Conservation (phyloP, 2,888 invertebrate species). For the Drosophila siamana region DNA sequence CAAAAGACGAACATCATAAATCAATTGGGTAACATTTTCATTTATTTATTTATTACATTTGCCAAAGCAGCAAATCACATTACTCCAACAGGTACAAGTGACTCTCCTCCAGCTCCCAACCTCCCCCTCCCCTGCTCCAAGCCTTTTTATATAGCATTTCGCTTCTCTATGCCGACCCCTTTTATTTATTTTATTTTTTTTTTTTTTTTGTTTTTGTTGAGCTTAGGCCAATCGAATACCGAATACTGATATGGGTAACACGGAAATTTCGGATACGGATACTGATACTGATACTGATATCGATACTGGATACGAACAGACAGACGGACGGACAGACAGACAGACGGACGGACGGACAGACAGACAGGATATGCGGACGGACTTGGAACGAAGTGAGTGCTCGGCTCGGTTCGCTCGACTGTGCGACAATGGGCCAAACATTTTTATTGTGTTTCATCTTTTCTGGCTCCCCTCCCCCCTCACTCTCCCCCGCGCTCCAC, state of each 20-base stretch:
- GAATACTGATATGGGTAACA: conserved; percentile 49
- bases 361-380: background rate
- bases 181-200: background rate
- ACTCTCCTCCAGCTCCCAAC: background rate
- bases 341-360: background rate
- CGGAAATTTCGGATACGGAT: conserved; percentile 44
- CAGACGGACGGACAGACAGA: background rate
- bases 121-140: too few species aligned
- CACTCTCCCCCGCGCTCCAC: too few species aligned
- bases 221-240: conserved; percentile 50
- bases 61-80: conserved; percentile 52
- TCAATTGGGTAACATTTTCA: conserved; percentile 72
- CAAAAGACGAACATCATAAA: conserved; percentile 47
- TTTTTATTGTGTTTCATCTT: conserved; percentile 65
- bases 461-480: background rate
- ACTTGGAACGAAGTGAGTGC: background rate
- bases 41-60: conserved; percentile 71
- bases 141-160: too few species aligned
- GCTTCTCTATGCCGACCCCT: background rate
- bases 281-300: conserved; percentile 27
- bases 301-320: conserved; percentile 26
- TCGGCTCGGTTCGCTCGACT: conserved; percentile 32
- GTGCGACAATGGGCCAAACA: conserved; percentile 65
- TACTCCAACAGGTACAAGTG: conserved; percentile 30
- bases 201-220: background rate